A percentile compares a stretch with the other conserved stretches of the same genome.
These are phyloP conservation scores for Eretmocerus hayati DNA, from an alignment of 2,888 invertebrate species.

Conservation along the genomic window DNA sequence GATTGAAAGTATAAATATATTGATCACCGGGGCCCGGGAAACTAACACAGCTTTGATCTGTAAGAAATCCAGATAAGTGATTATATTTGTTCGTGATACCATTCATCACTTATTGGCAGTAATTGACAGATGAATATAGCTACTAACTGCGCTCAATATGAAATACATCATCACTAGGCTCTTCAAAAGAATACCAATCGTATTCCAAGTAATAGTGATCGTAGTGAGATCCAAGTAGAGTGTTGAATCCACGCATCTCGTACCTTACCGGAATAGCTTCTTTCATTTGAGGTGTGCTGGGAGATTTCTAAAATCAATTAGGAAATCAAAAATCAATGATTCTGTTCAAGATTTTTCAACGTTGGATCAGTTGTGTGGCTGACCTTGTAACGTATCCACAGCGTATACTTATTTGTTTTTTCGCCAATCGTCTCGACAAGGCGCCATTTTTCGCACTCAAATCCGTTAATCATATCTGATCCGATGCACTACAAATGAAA, in stretches of 20 bases:
- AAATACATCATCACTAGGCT: slow-evolving; percentile 65
- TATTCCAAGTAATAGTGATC: slow-evolving; percentile 90
- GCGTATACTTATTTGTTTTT: slow-evolving; percentile 80
- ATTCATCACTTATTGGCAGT: too few relatives aligned
- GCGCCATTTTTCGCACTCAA: slow-evolving; percentile 72
- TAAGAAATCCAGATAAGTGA: slow-evolving; percentile 15
- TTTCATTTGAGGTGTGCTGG: slow-evolving; percentile 27
- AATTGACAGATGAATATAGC: too few relatives aligned
- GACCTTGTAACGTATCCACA: slow-evolving; percentile 76
- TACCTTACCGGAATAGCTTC: slow-evolving; percentile 54
- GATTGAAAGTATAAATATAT: slow-evolving; percentile 80
- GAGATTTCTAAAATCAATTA: slow-evolving; percentile 42
- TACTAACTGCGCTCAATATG: slow-evolving; percentile 56
- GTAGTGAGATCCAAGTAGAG: slow-evolving; percentile 88
- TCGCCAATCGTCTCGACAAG: slow-evolving; percentile 62
- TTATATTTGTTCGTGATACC: slow-evolving; percentile 5
- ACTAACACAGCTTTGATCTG: slow-evolving; percentile 61
- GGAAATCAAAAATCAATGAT: not conserved
- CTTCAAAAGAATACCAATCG: slow-evolving; percentile 55
- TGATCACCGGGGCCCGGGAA: slow-evolving; percentile 83
- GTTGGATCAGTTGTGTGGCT: slow-evolving; percentile 4
- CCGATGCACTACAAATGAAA: slow-evolving; percentile 48
- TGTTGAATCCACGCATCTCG: slow-evolving; percentile 91
- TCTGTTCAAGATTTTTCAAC: not conserved
- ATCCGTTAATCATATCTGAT: slow-evolving; percentile 64